These are phyloP conservation scores for Paratrypauchen microcephalus DNA, from an alignment of 2,797 vertebrate genomes.

Conservation along the genomic window DNA sequence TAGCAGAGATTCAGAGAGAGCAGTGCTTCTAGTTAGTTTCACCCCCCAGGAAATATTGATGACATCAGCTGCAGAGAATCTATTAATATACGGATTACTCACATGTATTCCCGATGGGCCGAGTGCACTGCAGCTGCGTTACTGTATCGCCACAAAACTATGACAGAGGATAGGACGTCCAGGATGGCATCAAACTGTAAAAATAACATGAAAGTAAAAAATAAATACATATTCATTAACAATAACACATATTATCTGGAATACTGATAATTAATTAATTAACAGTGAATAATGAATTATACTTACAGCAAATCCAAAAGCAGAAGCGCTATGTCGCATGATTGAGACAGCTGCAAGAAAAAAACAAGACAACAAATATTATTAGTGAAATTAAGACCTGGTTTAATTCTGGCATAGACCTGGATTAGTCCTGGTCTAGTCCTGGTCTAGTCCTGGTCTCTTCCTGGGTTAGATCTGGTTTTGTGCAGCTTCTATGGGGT, in stretches of 20 bases:
- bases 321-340: slow-evolving; percentile 96
- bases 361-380: slow-evolving; percentile 1
- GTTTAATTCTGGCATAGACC: no score
- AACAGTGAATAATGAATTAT: slow-evolving; percentile 13
- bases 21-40: no score
- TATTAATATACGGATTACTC: slow-evolving; percentile 54
- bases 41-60: no score
- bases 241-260: neutral
- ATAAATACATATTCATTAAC: neutral
- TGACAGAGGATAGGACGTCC: slow-evolving; percentile 94
- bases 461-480: no score
- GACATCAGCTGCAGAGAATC: neutral
- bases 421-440: no score
- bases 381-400: neutral
- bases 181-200: slow-evolving; percentile 91
- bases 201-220: slow-evolving; percentile 8
- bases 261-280: neutral
- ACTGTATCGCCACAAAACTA: slow-evolving; percentile 98
- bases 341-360: slow-evolving; percentile 87
- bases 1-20: no score
- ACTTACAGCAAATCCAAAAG: slow-evolving; percentile 99
- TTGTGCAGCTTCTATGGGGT: no score
- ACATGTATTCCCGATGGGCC: slow-evolving; percentile 96
- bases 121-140: slow-evolving; percentile 95
- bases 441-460: no score